These are phyloP conservation scores for Hesperophylax magnus DNA, from an alignment of 1,140 invertebrate genomes.

Conservation along the genomic window DNA sequence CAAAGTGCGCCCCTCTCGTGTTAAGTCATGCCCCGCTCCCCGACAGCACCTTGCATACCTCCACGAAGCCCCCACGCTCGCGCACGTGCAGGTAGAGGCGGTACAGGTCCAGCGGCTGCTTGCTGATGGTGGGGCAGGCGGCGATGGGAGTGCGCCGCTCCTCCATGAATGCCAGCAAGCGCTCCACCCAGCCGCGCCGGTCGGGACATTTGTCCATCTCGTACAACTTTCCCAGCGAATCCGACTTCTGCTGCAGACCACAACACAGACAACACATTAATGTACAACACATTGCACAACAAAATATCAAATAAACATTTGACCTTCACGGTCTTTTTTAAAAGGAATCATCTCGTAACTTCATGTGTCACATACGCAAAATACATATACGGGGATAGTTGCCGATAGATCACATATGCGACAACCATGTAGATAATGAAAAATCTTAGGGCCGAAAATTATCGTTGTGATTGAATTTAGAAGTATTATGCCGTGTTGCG, in stretches of 20 bases:
- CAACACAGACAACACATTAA: not conserved
- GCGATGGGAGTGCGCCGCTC: conserved; percentile 93
- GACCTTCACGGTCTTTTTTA: too few relatives aligned
- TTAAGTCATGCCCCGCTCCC: not conserved
- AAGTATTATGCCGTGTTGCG: too few relatives aligned
- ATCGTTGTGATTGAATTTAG: too few relatives aligned
- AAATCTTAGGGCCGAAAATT: too few relatives aligned
- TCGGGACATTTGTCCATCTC: conserved; percentile 98
- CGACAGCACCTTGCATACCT: conserved; percentile 85
- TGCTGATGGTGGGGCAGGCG: conserved; percentile 96
- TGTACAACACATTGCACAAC: conserved; percentile 47
- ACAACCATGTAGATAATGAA: too few relatives aligned
- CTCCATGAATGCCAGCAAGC: conserved; percentile 94
- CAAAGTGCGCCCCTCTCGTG: conserved; percentile 3
- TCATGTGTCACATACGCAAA: too few relatives aligned
- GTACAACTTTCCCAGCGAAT: conserved; percentile 93
- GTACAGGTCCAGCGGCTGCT: conserved; percentile 98
- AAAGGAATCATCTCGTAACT: too few relatives aligned
- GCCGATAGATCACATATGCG: too few relatives aligned
- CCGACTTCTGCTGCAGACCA: conserved; percentile 80
- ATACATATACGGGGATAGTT: too few relatives aligned
- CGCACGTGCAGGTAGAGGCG: conserved; percentile 94
- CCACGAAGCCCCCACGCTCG: conserved; percentile 96
- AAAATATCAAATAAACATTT: too few relatives aligned
- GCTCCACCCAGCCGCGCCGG: conserved; percentile 90